Percentiles rank a stretch among this genome's conserved stretches.
phyloP scores from a whole-genome alignment of 2,888 invertebrate species.

The Chymomyza amoena region DNA sequence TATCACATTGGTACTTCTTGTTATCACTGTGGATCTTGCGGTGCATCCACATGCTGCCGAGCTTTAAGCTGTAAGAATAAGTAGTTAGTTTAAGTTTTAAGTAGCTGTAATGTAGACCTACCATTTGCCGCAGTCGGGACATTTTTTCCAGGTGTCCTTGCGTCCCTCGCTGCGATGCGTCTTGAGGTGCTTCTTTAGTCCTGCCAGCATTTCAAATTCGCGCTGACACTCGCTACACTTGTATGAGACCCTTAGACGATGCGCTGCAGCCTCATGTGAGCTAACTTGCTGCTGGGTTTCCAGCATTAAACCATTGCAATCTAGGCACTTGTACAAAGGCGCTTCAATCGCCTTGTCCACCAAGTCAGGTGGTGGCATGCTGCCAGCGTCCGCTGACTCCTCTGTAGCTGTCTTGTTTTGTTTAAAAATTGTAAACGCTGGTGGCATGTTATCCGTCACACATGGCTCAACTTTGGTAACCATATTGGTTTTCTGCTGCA shows the following conservation, averaged over 20 bases:
- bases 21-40: constrained; percentile 78
- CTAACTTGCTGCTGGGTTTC: constrained; percentile 59
- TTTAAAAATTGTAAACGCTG: constrained; percentile 62
- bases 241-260: constrained; percentile 71
- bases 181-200: constrained; percentile 76
- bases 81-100: neutral
- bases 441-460: constrained; percentile 55
- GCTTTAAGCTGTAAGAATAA: constrained; percentile 68
- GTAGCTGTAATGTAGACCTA: constrained; percentile 41
- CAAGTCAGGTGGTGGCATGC: constrained; percentile 56
- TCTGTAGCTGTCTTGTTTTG: constrained; percentile 30
- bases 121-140: constrained; percentile 78
- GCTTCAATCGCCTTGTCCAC: constrained; percentile 36
- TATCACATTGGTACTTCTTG: constrained; percentile 78
- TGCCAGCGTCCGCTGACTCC: constrained; percentile 9
- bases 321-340: constrained; percentile 74
- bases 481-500: constrained; percentile 19
- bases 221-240: constrained; percentile 75
- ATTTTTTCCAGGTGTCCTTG: constrained; percentile 77
- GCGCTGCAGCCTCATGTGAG: constrained; percentile 70
- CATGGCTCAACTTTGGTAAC: constrained; percentile 53
- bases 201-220: constrained; percentile 73
- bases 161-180: constrained; percentile 75
- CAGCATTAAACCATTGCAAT: constrained; percentile 70
- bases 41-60: constrained; percentile 79